A percentile compares a stretch with the other conserved stretches of the same genome.
phyloP scores from a whole-genome alignment of 2,797 vertebrate genomes.

The Avahi laniger region DNA sequence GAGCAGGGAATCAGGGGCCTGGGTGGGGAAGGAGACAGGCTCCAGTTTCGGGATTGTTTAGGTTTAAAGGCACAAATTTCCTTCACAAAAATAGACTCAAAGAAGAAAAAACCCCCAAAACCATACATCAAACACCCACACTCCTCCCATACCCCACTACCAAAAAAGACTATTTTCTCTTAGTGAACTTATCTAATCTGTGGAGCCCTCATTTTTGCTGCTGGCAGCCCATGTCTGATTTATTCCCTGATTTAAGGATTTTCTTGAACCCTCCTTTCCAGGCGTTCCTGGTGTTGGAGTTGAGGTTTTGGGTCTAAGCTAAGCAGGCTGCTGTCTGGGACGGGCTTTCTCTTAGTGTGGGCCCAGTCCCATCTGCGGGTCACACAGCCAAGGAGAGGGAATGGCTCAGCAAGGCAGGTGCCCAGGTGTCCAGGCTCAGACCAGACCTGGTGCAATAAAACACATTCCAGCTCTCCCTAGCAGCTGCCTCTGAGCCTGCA shows the following conservation, averaged over 20 bases:
- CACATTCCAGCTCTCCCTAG: neutral
- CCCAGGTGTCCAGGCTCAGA: neutral
- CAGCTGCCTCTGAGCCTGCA: neutral
- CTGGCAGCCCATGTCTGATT: neutral
- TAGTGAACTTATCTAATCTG: neutral
- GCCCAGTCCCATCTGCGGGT: rapidly evolving
- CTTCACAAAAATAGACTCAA: neutral
- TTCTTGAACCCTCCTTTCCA: neutral
- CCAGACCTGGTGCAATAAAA: too few relatives aligned
- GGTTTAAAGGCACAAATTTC: neutral
- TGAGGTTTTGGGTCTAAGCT: neutral
- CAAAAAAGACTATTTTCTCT: neutral
- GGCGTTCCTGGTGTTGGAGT: neutral
- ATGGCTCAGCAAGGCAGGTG: neutral
- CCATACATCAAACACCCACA: neutral
- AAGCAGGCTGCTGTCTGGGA: neutral
- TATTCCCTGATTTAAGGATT: neutral
- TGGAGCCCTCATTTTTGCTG: neutral
- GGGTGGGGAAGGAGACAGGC: neutral
- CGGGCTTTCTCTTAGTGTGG: neutral
- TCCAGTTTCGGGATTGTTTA: neutral
- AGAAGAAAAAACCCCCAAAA: neutral
- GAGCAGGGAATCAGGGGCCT: neutral
- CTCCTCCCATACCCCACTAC: too few relatives aligned
- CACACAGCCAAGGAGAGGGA: rapidly evolving